Percentiles rank a stretch among this genome's conserved stretches.
Conservation (phyloP, 2,113 vertebrate genomes). For the Chaetodon auriga region DNA sequence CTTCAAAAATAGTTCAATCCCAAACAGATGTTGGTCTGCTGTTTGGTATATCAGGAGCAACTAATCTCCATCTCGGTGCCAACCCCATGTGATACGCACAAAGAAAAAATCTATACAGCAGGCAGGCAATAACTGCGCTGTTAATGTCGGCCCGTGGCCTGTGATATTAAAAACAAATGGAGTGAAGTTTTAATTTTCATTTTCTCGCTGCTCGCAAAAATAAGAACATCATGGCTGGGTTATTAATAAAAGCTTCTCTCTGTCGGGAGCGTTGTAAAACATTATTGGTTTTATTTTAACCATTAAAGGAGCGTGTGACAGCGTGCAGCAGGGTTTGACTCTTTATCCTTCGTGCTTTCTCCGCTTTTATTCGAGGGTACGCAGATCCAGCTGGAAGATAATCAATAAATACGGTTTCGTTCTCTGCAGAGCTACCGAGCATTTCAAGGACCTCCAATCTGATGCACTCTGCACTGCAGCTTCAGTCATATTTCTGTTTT, state of each 20-base stretch:
- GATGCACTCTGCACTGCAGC: not conserved
- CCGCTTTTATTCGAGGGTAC: constrained; percentile 33
- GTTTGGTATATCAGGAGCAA: constrained; percentile 38
- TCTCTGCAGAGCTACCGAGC: not conserved
- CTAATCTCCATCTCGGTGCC: constrained; percentile 42
- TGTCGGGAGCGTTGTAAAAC: constrained; percentile 34
- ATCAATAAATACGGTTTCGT: constrained; percentile 4
- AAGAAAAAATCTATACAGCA: constrained; percentile 25
- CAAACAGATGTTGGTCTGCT: constrained; percentile 60
- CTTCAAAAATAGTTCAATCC: constrained; percentile 47
- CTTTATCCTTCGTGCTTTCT: not conserved
- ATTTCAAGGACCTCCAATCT: not conserved
- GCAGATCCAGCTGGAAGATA: constrained; percentile 20
- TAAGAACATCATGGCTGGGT: not conserved
- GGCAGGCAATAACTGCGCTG: constrained; percentile 32
- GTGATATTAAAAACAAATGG: constrained; percentile 61
- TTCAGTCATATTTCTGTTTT: not conserved
- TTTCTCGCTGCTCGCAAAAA: constrained; percentile 24
- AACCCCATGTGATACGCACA: not conserved
- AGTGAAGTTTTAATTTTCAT: constrained; percentile 43
- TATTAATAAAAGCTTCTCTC: constrained; percentile 44
- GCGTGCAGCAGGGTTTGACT: constrained; percentile 9
- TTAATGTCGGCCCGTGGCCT: constrained; percentile 19
- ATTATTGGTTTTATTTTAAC: constrained; percentile 35
- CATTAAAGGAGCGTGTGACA: constrained; percentile 23